These are phyloP conservation scores for Austrolebias charrua DNA, from an alignment of 2,797 vertebrate genomes.

Conservation along the genomic window DNA sequence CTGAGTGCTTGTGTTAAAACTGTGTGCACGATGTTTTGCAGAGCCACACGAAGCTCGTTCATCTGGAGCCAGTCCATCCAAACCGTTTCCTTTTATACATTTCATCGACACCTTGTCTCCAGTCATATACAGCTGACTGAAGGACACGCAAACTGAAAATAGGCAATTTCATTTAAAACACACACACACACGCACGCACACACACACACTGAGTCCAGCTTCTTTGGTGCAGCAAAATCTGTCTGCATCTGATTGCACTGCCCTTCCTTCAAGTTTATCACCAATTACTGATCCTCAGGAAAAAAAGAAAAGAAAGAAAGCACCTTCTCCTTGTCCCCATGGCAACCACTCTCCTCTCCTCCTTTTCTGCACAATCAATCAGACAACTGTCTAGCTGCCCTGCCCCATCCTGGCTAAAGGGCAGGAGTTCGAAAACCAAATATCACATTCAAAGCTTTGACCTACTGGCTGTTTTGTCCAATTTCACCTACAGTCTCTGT, in stretches of 20 bases:
- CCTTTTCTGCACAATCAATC: slow-evolving; percentile 62
- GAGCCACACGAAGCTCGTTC: slow-evolving; percentile 30
- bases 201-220: slow-evolving; percentile 39
- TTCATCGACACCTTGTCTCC: slow-evolving; percentile 55
- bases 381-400: slow-evolving; percentile 46
- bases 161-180: not conserved
- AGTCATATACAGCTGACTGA: slow-evolving; percentile 53
- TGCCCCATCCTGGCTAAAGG: slow-evolving; percentile 26
- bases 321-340: slow-evolving; percentile 57
- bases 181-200: slow-evolving; percentile 6
- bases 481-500: slow-evolving; percentile 9
- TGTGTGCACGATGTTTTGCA: slow-evolving; percentile 24
- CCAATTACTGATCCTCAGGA: slow-evolving; percentile 62
- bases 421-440: slow-evolving; percentile 36
- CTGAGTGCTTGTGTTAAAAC: not conserved
- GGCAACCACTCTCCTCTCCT: slow-evolving; percentile 62
- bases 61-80: slow-evolving; percentile 44
- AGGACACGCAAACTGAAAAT: slow-evolving; percentile 15
- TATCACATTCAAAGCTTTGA: slow-evolving; percentile 32
- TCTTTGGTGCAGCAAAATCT: slow-evolving; percentile 27
- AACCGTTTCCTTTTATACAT: slow-evolving; percentile 44
- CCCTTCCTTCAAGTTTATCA: slow-evolving; percentile 62
- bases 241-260: slow-evolving; percentile 38
- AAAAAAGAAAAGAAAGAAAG: slow-evolving; percentile 11
- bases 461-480: slow-evolving; percentile 18